Evolutionary conservation across 1,140 invertebrate species (phyloP), one percentile per base, ranked within the genome.

Genomic region (Aphaenogaster ashmeadi): DNA sequence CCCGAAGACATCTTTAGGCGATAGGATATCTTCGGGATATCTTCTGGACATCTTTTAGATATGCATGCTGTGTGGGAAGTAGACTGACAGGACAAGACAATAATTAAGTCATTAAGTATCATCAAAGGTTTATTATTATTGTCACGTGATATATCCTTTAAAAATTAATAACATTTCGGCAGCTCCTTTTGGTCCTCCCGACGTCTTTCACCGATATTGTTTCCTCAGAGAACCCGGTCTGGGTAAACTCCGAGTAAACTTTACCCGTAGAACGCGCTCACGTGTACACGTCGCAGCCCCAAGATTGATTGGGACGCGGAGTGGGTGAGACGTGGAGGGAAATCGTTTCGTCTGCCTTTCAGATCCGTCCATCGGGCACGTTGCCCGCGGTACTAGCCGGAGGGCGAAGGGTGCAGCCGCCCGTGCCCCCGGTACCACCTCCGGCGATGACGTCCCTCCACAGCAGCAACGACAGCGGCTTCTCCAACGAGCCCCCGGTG

Each of bases 391-490:
- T 95, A 64, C 88, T 95, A 88, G 94, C 94, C 41, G 93, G 94
- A 47, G 94, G 93, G 88, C 95, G 93, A 84, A 94, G 93, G 90
- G 93, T 94, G 44, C 95, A 95, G 77, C 95, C 95, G 80, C 95
- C 94, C 84, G 94, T 95, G 52, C 96, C 95, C 41, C 96, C 96
- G 60, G 94, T 95, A 62, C 96, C 95, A 86, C 96, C 94, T 47
- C 96, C 96, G 92, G 96, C 93, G 18, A 94, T 95, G 92, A 97
- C 97, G 11, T 98, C 97, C 33, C 96, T 98, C 75, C 98, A 98
- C 94, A 98, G 98, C 93, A 98, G 98, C 93, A 98, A 98, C 95
- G 98, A 98, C 95, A 98, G 98, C 91, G 98, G 98, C 38, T 98
- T 98, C 93, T 98, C 98, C 92, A 98, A 98, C 92, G 98, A 98